These are phyloP conservation scores for Typhlichthys eigenmanni DNA, from an alignment of 2,797 vertebrate species.

Conservation along the genomic window DNA sequence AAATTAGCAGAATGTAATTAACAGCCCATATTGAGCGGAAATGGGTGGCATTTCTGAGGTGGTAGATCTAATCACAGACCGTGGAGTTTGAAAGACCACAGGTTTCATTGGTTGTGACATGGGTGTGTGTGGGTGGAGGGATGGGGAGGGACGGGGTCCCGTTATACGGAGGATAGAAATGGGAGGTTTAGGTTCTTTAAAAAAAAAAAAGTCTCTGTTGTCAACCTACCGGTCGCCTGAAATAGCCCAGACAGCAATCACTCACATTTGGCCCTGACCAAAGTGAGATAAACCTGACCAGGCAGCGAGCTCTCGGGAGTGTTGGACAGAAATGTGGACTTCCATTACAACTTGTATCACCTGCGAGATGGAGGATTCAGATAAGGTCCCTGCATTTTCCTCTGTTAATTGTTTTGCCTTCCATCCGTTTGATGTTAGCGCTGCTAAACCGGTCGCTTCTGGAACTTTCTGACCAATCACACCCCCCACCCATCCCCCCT, in stretches of 20 bases:
- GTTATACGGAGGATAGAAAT: background rate
- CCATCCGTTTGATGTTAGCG: constrained; percentile 19
- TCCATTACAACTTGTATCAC: constrained; percentile 58
- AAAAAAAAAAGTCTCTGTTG: constrained; percentile 12
- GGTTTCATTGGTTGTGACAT: constrained; percentile 59
- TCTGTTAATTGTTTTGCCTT: constrained; percentile 42
- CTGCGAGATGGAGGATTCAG: constrained; percentile 32
- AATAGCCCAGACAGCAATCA: constrained; percentile 57
- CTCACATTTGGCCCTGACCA: constrained; percentile 47
- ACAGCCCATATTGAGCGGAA: constrained; percentile 50
- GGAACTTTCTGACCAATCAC: no score
- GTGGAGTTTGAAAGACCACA: constrained; percentile 50
- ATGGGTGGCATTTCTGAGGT: constrained; percentile 56
- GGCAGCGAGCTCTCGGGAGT: constrained; percentile 13
- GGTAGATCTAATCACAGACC: constrained; percentile 61
- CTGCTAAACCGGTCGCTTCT: background rate
- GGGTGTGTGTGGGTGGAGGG: constrained; percentile 2
- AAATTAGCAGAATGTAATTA: constrained; percentile 76
- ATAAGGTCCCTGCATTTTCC: constrained; percentile 34
- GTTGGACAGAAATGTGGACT: constrained; percentile 33
- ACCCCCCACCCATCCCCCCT: no score
- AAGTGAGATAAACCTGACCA: constrained; percentile 43
- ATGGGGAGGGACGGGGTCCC: constrained; percentile 11
- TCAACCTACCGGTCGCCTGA: constrained; percentile 34
- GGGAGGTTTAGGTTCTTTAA: background rate